A percentile compares a stretch with the other conserved stretches of the same genome.
These are phyloP conservation scores for Eupeodes corollae DNA, from an alignment of 1,140 invertebrate species.

Conservation along the genomic window DNA sequence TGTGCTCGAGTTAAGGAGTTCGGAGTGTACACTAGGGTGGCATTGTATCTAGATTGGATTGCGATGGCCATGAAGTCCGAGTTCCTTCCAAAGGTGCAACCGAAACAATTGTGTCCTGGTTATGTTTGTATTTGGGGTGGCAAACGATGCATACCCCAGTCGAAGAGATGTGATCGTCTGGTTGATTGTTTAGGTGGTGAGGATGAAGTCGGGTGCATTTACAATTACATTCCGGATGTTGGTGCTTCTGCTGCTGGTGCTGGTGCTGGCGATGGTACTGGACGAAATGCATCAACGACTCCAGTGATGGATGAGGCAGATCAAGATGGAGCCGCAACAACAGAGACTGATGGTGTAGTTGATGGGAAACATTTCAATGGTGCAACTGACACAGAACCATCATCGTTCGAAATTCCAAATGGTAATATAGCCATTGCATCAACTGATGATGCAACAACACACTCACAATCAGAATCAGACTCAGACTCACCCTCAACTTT, in stretches of 20 bases:
- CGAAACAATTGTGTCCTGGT: constrained; percentile 54
- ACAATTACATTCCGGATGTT: constrained; percentile 31
- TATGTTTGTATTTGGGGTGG: constrained; percentile 50
- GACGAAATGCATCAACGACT: background rate
- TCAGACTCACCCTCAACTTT: no score
- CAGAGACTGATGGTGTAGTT: constrained; percentile 14
- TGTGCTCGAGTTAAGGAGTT: constrained; percentile 64
- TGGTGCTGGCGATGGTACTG: constrained; percentile 14
- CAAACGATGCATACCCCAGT: constrained; percentile 52
- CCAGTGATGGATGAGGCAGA: constrained; percentile 3
- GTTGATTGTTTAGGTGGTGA: constrained; percentile 65
- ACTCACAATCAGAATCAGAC: no score
- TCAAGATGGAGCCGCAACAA: constrained; percentile 10
- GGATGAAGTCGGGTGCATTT: constrained; percentile 57
- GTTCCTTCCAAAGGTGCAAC: constrained; percentile 30
- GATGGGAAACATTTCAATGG: no score
- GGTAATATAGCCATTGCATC: constrained; percentile 5
- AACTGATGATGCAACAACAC: background rate
- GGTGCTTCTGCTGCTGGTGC: constrained; percentile 13
- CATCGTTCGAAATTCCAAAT: constrained; percentile 15
- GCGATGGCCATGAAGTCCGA: constrained; percentile 29
- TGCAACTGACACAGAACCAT: constrained; percentile 2
- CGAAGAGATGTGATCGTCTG: constrained; percentile 53
- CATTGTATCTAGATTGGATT: constrained; percentile 64
- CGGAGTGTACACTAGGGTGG: constrained; percentile 71